Evolutionary conservation across 2,888 invertebrate species (phyloP), one percentile per base, ranked within the genome.

Genomic region (Acleris holmiana): DNA sequence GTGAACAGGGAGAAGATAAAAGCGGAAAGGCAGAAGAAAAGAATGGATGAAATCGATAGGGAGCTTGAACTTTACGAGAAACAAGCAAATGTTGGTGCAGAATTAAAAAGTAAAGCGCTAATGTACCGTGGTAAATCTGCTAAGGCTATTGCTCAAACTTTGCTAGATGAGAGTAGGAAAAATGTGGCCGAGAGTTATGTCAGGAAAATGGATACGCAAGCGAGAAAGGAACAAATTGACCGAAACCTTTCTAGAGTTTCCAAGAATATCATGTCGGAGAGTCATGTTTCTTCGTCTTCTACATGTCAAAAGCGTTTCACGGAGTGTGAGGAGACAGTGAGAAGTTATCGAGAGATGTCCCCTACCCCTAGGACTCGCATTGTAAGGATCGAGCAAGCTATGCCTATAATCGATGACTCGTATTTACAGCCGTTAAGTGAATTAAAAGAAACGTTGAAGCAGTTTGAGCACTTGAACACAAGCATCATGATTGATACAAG

Each of bases 81-180:
- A 48, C 88, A 85, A 69, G 89, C 87, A 59, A 88, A 88, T 66
- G 89, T 93, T 25, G 88, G 91, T 72, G 84, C 90, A 71, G 93
- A 94, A 75, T 82, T 94, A 68, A 93, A 89, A 82, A 84, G 93
- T 68, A 90, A 89, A 78, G 93, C 94, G 68, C 88, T 93, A 81
- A 85, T 93, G 83, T 94, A 96, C 53, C 93, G 95, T 75, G 96
- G 96, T 56, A 96, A 95, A 91, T 96, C 96, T 2, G 96, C 96
- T 6, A 94, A 93, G 77, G 95, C 95, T 51, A 97, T 97, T 67
- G 95, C 94, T 70, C 93, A 94, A 68, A 94, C 94, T 15, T 85
- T 96, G 48, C 83, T 96, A 49, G 92, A 94, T 46, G 94, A 95
- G 73, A 94, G 93, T 41, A 80, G 93, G 60, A 89, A 85, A 69